A percentile compares a stretch with the other conserved stretches of the same genome.
These are phyloP conservation scores for Agriotes lineatus DNA, from an alignment of 2,888 invertebrate species.

Conservation along the genomic window DNA sequence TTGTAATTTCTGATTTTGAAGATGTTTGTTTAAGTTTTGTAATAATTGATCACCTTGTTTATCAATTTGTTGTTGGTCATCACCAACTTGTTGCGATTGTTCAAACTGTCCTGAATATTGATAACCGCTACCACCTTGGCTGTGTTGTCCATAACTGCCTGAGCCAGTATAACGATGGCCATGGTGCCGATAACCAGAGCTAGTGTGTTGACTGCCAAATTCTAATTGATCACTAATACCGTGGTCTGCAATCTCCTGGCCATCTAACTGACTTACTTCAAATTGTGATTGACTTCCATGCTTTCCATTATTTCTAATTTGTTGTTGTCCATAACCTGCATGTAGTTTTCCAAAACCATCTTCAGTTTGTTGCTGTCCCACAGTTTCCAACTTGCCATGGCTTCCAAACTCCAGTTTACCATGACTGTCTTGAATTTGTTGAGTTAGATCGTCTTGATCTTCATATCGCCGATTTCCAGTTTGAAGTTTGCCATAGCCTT, in stretches of 20 bases:
- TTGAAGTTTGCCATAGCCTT: slow-evolving; percentile 35
- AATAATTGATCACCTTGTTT: slow-evolving; percentile 41
- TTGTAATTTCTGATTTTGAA: background rate
- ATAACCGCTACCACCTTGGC: background rate
- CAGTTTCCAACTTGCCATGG: slow-evolving; percentile 46
- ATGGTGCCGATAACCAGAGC: background rate
- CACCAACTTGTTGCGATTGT: background rate
- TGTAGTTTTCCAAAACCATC: slow-evolving; percentile 51
- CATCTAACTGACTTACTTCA: background rate
- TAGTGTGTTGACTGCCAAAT: background rate
- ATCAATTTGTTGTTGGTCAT: slow-evolving; percentile 42
- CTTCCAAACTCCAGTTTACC: background rate
- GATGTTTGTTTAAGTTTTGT: slow-evolving; percentile 13
- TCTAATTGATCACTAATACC: background rate
- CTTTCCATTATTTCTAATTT: slow-evolving; percentile 13
- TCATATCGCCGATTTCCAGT: slow-evolving; percentile 18
- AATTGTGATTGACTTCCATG: background rate
- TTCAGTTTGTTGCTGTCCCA: slow-evolving; percentile 41
- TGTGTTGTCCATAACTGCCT: background rate
- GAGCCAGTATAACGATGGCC: background rate
- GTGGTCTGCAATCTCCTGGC: background rate
- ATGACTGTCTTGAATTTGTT: slow-evolving; percentile 45
- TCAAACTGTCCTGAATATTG: background rate
- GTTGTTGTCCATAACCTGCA: slow-evolving; percentile 40
- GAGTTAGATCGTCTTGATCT: slow-evolving; percentile 45